These are phyloP conservation scores for Phaedon cochleariae DNA, from an alignment of 2,888 invertebrate species.

Conservation along the genomic window DNA sequence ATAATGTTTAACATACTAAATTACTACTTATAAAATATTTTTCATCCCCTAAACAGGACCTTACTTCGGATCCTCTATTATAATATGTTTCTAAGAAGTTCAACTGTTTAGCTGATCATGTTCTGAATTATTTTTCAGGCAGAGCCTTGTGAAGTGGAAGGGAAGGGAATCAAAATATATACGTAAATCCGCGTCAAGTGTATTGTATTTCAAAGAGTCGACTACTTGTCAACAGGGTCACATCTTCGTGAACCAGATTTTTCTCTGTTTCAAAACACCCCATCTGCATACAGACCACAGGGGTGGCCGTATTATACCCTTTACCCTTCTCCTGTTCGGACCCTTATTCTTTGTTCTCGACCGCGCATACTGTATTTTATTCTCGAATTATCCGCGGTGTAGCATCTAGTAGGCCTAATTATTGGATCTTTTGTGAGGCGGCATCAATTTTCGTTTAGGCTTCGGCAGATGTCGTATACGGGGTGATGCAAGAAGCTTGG, in stretches of 20 bases:
- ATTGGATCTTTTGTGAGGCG: constrained; percentile 30
- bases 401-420: constrained; percentile 33
- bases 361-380: constrained; percentile 30
- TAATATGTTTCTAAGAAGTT: too few species aligned
- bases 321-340: neutral
- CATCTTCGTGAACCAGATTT: constrained; percentile 17
- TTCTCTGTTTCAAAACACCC: neutral
- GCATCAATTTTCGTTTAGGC: constrained; percentile 20
- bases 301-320: neutral
- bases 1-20: too few species aligned
- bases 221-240: neutral
- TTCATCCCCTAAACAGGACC: too few species aligned
- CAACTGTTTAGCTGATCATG: too few species aligned
- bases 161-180: too few species aligned
- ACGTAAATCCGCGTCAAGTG: too few species aligned
- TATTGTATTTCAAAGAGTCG: neutral
- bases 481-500: too few species aligned
- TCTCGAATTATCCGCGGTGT: constrained; percentile 35
- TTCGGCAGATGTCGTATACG: neutral
- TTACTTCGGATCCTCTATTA: too few species aligned
- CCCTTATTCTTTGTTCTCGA: constrained; percentile 20
- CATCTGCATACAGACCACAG: neutral
- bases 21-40: too few species aligned
- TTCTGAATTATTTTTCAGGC: too few species aligned
- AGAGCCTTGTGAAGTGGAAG: too few species aligned